Evolutionary conservation across 2,888 invertebrate species (phyloP).

Genomic region (Choreutis nemorana): DNA sequence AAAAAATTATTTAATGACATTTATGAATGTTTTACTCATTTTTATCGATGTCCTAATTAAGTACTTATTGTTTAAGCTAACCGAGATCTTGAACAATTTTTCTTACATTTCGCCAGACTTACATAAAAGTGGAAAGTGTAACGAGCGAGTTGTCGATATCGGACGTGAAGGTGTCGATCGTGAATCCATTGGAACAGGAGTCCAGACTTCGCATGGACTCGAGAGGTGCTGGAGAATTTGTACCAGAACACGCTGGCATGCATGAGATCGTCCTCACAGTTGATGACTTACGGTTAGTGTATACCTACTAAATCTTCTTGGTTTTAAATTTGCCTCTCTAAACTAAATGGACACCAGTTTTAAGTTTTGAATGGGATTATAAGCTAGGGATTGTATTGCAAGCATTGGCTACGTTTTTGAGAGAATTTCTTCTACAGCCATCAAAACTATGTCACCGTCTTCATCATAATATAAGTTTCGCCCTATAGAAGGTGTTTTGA

Average conservation of each 20-base stretch:
- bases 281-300: slow-evolving; percentile 62
- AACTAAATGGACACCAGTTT: not conserved
- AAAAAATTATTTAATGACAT: too few relatives aligned
- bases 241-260: slow-evolving; percentile 92
- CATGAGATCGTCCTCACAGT: slow-evolving; percentile 80
- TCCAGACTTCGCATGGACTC: slow-evolving; percentile 69
- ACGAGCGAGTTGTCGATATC: slow-evolving; percentile 73
- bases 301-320: not conserved
- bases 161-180: slow-evolving; percentile 78
- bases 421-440: too few relatives aligned
- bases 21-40: too few relatives aligned
- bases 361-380: too few relatives aligned
- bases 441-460: too few relatives aligned
- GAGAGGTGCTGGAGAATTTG: slow-evolving; percentile 83
- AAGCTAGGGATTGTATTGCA: too few relatives aligned
- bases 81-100: too few relatives aligned
- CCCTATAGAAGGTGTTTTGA: too few relatives aligned
- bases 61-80: too few relatives aligned
- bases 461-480: too few relatives aligned
- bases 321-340: not conserved
- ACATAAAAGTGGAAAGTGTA: slow-evolving; percentile 79
- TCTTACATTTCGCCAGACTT: slow-evolving; percentile 73
- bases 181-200: slow-evolving; percentile 78
- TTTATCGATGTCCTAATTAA: too few relatives aligned
- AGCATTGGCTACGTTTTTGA: too few relatives aligned